Percentiles rank a stretch among this genome's conserved stretches.
Conservation (phyloP, 1,140 invertebrate species). For the Frieseomelitta varia region DNA sequence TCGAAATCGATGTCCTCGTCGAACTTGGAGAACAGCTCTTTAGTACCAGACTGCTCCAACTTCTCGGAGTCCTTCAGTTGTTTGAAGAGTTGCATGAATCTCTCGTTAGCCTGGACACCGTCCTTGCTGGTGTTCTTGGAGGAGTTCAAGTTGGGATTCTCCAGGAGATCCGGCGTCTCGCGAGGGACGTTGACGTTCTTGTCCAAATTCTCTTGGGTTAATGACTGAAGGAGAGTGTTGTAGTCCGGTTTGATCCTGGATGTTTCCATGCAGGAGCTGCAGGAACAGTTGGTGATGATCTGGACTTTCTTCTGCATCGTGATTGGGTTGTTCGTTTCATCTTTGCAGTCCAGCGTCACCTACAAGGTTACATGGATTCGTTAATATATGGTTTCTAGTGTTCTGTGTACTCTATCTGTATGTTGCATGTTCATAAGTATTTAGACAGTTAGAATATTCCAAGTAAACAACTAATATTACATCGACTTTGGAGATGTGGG, state of each 20-base stretch:
- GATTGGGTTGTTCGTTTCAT: slow-evolving; percentile 82
- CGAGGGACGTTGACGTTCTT: slow-evolving; percentile 74
- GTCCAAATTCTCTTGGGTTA: slow-evolving; percentile 74
- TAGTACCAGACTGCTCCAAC: slow-evolving; percentile 70
- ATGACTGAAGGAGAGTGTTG: slow-evolving; percentile 74
- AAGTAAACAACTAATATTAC: no score
- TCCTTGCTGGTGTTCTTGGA: slow-evolving; percentile 74
- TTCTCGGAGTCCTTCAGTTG: slow-evolving; percentile 75
- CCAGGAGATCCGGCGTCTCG: slow-evolving; percentile 77
- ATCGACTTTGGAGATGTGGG: no score
- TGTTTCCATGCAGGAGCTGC: slow-evolving; percentile 83
- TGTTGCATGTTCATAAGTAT: no score
- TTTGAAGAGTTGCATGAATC: slow-evolving; percentile 76
- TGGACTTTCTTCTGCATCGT: slow-evolving; percentile 85
- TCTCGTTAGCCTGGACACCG: slow-evolving; percentile 73
- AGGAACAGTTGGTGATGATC: slow-evolving; percentile 86
- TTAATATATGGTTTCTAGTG: background rate
- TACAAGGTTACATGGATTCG: slow-evolving; percentile 56
- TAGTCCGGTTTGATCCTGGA: slow-evolving; percentile 79
- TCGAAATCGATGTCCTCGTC: slow-evolving; percentile 75
- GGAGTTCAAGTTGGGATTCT: slow-evolving; percentile 77
- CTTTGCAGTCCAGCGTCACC: slow-evolving; percentile 84
- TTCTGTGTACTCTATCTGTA: no score
- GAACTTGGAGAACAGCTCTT: slow-evolving; percentile 74
- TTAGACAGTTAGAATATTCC: no score